These are phyloP conservation scores for Blastobasis adustella DNA, from an alignment of 2,888 invertebrate species.

Conservation along the genomic window DNA sequence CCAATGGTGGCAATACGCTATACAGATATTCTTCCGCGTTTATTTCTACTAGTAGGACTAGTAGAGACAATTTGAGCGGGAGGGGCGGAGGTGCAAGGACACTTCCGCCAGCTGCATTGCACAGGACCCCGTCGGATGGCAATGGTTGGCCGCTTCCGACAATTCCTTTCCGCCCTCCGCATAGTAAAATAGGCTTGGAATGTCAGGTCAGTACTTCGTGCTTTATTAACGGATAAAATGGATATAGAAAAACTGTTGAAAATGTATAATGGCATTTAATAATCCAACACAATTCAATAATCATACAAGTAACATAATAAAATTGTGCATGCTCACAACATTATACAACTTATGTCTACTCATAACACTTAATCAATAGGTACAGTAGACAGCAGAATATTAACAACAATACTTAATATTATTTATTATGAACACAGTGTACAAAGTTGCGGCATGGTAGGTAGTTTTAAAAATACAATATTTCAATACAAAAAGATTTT, in stretches of 20 bases:
- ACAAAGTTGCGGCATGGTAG: background rate
- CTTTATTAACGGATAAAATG: no score
- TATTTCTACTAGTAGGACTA: no score
- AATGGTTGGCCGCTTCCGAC: no score
- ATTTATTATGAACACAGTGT: slow-evolving; percentile 3
- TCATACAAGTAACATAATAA: slow-evolving; percentile 13
- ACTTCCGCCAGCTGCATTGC: no score
- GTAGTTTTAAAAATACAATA: background rate
- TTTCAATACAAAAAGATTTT: background rate
- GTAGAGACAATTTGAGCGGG: no score
- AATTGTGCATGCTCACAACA: slow-evolving; percentile 17
- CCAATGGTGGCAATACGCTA: no score
- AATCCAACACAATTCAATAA: slow-evolving; percentile 15
- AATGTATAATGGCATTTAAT: slow-evolving; percentile 20
- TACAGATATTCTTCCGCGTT: no score
- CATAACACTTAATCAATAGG: background rate
- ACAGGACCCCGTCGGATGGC: no score
- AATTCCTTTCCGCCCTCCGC: no score
- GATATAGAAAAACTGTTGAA: background rate
- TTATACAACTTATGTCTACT: slow-evolving; percentile 21
- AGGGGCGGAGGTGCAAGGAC: no score
- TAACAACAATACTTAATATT: background rate
- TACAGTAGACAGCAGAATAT: background rate
- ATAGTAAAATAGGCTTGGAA: no score
- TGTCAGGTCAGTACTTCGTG: no score